These are phyloP conservation scores for Protomyctophum bolini DNA, from an alignment of 2,113 vertebrate genomes.

Conservation along the genomic window DNA sequence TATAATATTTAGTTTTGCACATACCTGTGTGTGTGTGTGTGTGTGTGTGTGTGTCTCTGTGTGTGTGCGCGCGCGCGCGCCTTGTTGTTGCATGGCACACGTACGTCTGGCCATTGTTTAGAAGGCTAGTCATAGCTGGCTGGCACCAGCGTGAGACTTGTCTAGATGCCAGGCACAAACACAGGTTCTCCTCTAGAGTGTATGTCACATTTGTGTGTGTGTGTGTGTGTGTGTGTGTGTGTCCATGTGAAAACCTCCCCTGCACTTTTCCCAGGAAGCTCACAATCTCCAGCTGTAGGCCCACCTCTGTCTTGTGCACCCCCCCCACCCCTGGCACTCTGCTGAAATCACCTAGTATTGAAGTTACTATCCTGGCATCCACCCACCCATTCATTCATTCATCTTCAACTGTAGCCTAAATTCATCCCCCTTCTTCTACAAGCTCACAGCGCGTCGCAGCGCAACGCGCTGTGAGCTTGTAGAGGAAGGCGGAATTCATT, in stretches of 20 bases:
- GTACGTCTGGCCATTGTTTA: slow-evolving; percentile 5
- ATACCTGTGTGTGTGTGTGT: slow-evolving; percentile 6
- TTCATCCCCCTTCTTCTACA: too few relatives aligned
- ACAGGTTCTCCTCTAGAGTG: slow-evolving; percentile 39
- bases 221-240: slow-evolving; percentile 23
- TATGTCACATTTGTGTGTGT: slow-evolving; percentile 30
- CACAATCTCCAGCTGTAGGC: slow-evolving; percentile 15
- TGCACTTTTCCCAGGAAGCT: slow-evolving; percentile 47
- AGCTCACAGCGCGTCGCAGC: too few relatives aligned
- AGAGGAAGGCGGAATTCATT: too few relatives aligned
- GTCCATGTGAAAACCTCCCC: slow-evolving; percentile 51
- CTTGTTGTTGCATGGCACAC: not conserved
- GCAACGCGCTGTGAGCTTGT: too few relatives aligned
- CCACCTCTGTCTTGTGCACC: too few relatives aligned
- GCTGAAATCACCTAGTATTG: too few relatives aligned
- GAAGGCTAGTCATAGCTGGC: slow-evolving; percentile 22
- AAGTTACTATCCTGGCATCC: too few relatives aligned
- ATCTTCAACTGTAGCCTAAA: too few relatives aligned
- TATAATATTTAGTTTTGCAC: not conserved
- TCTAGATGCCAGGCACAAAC: slow-evolving; percentile 55
- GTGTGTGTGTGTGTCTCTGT: slow-evolving; percentile 9
- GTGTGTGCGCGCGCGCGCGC: slow-evolving; percentile 7
- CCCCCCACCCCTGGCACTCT: too few relatives aligned
- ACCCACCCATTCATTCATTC: too few relatives aligned
- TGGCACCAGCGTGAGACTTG: slow-evolving; percentile 54